Base-by-base conservation (phyloP, 2,888 invertebrate genomes). In the Prosapia bicincta region DNA sequence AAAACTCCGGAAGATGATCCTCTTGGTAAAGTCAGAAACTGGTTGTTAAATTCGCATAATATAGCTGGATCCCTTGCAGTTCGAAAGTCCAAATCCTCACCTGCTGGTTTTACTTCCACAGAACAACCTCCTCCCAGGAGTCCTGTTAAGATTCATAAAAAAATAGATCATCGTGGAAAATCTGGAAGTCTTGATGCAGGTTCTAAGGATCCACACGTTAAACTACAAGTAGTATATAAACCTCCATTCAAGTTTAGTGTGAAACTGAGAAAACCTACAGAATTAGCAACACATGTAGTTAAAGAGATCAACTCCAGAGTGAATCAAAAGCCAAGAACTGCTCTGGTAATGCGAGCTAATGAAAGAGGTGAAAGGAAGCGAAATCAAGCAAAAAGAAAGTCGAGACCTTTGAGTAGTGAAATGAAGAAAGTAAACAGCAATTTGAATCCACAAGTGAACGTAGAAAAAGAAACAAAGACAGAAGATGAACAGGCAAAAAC, bases 231-330 rank as follows among this genome's bases (percentile, higher is more conserved):
- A 38, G 93, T 95, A 26, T 95, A 94, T 84, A 94, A 94, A 83
- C 94, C 95, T 71, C 95, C 95, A 13, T 95, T 95, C 85, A 92
- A 93, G 82, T 94, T 95, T 85, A 94, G 93, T 84, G 89, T 95
- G 74, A 93, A 93, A 83, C 88, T 95, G 78, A 79, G 80, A 70
- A 81, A 82, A 78, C 81, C 81, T 1, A 79, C 80, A 26, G 79
- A 80, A 78, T 79, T 81, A 10, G 81, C 80, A 20, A 79, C 80
- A 13, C 79, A 72, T 78, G 81, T 75, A 43, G 81, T 78, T 54
- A 80, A 80, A 76, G 80, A 80, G 68, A 79, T 80, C 10, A 80
- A 80, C 26, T 77, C 77, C 26, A 79, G 76, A 28, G 79, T 79
- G 26, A 73, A 72, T 38, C 75, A 76, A 23, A 30, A 66, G 69